phyloP scores from a whole-genome alignment of 2,113 vertebrate genomes.

The Glareola pratincola region DNA sequence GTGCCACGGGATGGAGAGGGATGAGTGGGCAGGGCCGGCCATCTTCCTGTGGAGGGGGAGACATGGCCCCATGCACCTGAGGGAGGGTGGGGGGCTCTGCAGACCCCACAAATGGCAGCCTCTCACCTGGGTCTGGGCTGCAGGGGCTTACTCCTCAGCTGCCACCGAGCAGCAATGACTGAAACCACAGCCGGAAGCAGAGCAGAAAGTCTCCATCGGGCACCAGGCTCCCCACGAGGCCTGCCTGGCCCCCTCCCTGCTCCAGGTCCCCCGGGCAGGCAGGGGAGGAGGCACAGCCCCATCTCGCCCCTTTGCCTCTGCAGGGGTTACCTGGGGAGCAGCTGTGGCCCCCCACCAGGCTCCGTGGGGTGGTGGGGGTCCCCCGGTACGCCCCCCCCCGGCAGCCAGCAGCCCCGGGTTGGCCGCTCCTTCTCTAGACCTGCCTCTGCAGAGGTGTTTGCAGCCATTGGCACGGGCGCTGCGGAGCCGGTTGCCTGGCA shows the following conservation, averaged over 20 bases:
- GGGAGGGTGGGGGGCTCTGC: not conserved
- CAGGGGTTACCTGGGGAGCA: not conserved
- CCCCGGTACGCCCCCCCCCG: not conserved
- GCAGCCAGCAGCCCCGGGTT: not conserved
- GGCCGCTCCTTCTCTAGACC: not conserved
- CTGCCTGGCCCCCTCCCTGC: not conserved
- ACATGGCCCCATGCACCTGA: not conserved
- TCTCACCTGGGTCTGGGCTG: not conserved
- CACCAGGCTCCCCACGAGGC: not conserved
- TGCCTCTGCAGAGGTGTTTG: constrained; percentile 61
- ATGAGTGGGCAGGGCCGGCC: rapidly evolving
- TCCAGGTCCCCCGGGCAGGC: rapidly evolving
- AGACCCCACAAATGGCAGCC: not conserved
- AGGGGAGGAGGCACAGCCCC: not conserved
- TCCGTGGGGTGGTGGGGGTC: not conserved
- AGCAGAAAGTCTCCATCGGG: not conserved
- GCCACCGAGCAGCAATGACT: not conserved
- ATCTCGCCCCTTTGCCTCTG: rapidly evolving
- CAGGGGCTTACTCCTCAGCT: not conserved
- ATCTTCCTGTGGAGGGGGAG: not conserved
- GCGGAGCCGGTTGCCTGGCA: constrained; percentile 63
- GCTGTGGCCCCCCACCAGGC: not conserved
- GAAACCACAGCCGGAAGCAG: rapidly evolving
- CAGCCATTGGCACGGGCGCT: constrained; percentile 47
- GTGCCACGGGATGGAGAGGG: not conserved